These are phyloP conservation scores for Chaenocephalus aceratus DNA, from an alignment of 2,113 vertebrate species.

Conservation along the genomic window DNA sequence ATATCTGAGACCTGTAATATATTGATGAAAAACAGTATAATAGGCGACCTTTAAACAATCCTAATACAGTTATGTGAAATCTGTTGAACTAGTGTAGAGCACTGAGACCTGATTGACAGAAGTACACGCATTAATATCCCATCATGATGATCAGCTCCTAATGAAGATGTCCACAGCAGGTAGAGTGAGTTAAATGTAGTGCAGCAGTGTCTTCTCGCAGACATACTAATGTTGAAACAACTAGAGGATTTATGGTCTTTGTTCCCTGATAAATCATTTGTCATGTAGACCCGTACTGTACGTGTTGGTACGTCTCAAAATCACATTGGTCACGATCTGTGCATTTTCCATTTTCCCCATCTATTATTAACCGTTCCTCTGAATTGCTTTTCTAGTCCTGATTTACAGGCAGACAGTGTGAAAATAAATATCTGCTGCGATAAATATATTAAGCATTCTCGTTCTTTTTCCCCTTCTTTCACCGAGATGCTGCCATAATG, in stretches of 20 bases:
- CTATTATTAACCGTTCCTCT: constrained; percentile 55
- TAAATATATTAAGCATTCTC: constrained; percentile 41
- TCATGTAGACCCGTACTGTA: constrained; percentile 49
- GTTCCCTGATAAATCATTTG: constrained; percentile 42
- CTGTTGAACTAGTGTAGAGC: background rate
- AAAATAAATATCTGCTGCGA: constrained; percentile 53
- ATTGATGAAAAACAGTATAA: too few relatives aligned
- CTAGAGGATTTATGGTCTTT: constrained; percentile 36
- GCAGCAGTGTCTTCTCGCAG: constrained; percentile 40
- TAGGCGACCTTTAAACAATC: too few relatives aligned
- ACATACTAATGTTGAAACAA: constrained; percentile 20
- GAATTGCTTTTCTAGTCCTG: constrained; percentile 51
- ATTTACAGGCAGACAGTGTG: constrained; percentile 57
- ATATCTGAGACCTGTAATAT: too few relatives aligned
- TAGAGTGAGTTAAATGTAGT: constrained; percentile 16
- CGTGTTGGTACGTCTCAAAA: constrained; percentile 40
- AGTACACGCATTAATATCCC: constrained; percentile 55
- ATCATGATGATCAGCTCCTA: constrained; percentile 64
- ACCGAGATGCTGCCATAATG: constrained; percentile 41
- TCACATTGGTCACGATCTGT: constrained; percentile 49
- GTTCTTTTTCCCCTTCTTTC: constrained; percentile 25
- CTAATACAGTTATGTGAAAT: too few relatives aligned
- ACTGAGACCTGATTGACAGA: constrained; percentile 62
- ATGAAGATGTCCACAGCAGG: constrained; percentile 51
- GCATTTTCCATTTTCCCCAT: constrained; percentile 62